Evolutionary conservation across 2,797 vertebrate genomes (phyloP), one percentile per base, ranked within the genome.

Genomic region (Epinephelus coioides): DNA sequence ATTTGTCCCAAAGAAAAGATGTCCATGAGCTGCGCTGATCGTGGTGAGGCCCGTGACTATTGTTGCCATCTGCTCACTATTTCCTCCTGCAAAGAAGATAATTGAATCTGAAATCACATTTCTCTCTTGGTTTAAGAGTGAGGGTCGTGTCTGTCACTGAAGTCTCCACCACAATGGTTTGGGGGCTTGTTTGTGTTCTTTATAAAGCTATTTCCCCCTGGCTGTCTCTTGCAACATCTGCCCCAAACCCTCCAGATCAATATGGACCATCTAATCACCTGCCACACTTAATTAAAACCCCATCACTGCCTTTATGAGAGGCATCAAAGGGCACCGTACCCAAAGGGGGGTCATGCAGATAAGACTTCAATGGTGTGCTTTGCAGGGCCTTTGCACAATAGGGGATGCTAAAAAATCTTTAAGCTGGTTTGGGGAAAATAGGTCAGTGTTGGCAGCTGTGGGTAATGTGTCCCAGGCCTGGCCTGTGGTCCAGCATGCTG

Each of bases 251-350:
- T 94, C 90, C 94, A 94, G 94, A 93, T 96, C 93, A 95, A 95
- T 96, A 91, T 84, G 77, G 92, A 76, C 91, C 94, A 94, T 96
- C 95, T 96, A 96, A 96, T 95, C 97, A 96, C 95, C 96, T 96
- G 96, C 96, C 96, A 97, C 96, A 97, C 96, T 97, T 96, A 95
- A 97, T 98, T 97, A 97, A 97, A 96, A 95, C 95, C 94, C 92
- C 92, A 96, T 96, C 96, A 94, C 93, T 94, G 95, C 95, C 91
- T 92, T 95, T 92, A 96, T 93, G 91, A 92, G 95, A 94, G 92
- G 93, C 94, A 95, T 95, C 92, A 95, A 94, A 95, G 94, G 77
- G 82, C 90, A 85, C 2, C 27, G 56, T 77, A 91, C 94, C 93
- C 92, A 92, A 95, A 93, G 86, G 84, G 40, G 91, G 90, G 90